These are phyloP conservation scores for Flexamia atlantica DNA, from an alignment of 2,888 invertebrate species.

Conservation along the genomic window DNA sequence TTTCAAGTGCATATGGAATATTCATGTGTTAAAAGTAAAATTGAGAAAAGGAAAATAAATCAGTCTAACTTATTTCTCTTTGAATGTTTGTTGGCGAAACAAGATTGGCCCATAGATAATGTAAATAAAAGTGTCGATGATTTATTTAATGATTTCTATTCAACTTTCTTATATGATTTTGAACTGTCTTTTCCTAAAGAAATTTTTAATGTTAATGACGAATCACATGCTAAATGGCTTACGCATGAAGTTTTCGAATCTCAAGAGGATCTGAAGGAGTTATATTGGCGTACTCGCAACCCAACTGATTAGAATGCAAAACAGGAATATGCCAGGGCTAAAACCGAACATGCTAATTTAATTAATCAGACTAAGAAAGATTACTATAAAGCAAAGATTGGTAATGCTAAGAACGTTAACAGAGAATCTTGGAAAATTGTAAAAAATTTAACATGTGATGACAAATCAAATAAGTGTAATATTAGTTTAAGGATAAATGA, in stretches of 20 bases:
- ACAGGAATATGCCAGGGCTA: not conserved
- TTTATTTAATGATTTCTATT: not conserved
- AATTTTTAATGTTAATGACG: slow-evolving; percentile 11
- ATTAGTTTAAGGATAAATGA: slow-evolving; percentile 32
- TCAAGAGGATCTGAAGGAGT: not conserved
- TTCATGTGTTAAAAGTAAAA: not conserved
- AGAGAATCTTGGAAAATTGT: slow-evolving; percentile 39
- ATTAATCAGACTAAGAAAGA: slow-evolving; percentile 1
- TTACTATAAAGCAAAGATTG: not conserved
- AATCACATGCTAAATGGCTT: slow-evolving; percentile 21
- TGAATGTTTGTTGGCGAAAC: not conserved
- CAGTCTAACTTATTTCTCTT: not conserved
- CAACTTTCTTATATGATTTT: slow-evolving; percentile 1
- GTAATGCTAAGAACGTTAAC: not conserved
- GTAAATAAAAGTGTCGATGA: not conserved
- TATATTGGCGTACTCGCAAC: not conserved
- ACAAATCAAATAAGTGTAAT: slow-evolving; percentile 49
- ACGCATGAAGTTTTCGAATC: not conserved
- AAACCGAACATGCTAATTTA: not conserved
- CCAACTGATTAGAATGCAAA: not conserved
- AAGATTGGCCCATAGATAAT: not conserved
- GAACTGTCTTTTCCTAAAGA: not conserved
- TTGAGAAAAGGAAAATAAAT: slow-evolving; percentile 8
- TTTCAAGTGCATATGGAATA: not conserved
- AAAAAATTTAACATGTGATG: slow-evolving; percentile 50